Base-by-base conservation (phyloP, 2,888 invertebrate species). In the Macrosiphum euphorbiae region DNA sequence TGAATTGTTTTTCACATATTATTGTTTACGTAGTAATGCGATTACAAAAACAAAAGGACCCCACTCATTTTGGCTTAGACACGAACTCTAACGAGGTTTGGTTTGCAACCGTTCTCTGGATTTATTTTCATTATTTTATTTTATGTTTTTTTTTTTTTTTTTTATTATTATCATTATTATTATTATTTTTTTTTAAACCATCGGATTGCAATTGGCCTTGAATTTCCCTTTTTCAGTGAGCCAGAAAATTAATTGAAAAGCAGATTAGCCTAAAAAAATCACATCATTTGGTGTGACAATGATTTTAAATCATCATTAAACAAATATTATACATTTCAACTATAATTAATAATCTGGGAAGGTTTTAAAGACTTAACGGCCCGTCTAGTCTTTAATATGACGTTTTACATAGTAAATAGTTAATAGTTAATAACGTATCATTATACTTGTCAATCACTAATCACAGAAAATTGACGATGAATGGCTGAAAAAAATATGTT, bases 1-100 rank as follows among this genome's bases (percentile, higher is more conserved):
- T 85, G 90, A 94, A 94, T 90, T 93, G 89, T 94, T 94, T 85
- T 90, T 90, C 78, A 84, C 86, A 85, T 90, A 90, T 85, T 94
- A 90, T 90, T 94, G 61, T 94, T 93, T 85, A n/a, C 35, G 58
- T 84, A 93, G 89, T 89, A 93, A 93, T 93, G 35, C 58, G 86
- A 94, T 90, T 94, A 94, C 28, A 90, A 61, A 94, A 90, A 90
- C 85, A 90, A 90, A 92, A 94, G 50, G 50, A 90, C 50, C 85
- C 58, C 85, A 85, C 93, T 94, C 93, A 86, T 90, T 94, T 94
- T 86, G 20, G 90, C 93, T 78, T 90, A 90, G 85, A 84, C 58
- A 35, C 58, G 55, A 58, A 85, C 93, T 93, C 89, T 58, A 93
- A 93, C 89, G 85, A 89, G 89, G 44, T 84, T 89, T 84, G 58